Conservation (phyloP, 2,797 vertebrate species). For the Pelochelys cantorii region DNA sequence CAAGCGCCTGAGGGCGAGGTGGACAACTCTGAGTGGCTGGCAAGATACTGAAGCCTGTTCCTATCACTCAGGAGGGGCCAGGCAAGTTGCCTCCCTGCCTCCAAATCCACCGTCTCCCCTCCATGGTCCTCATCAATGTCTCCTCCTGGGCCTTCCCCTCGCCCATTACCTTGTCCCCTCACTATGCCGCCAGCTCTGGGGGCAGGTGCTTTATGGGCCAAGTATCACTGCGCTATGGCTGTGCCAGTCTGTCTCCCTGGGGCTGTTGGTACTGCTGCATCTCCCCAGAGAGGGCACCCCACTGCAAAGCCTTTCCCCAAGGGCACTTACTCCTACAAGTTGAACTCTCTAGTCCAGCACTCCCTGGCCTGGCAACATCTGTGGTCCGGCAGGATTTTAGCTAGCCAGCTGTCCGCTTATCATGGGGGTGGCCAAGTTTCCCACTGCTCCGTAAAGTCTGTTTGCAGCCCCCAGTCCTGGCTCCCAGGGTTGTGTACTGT, state of each 20-base stretch:
- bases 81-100: neutral
- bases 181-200: too few relatives aligned
- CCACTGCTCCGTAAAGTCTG: too few relatives aligned
- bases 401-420: too few relatives aligned
- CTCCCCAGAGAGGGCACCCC: too few relatives aligned
- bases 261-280: neutral
- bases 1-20: slow-evolving; percentile 83
- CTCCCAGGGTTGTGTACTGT: too few relatives aligned
- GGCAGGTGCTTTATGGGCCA: neutral
- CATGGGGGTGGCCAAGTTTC: too few relatives aligned
- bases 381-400: too few relatives aligned
- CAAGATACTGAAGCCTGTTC: neutral
- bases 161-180: neutral
- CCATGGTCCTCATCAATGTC: neutral
- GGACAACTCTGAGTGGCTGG: neutral
- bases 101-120: neutral
- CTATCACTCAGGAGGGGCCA: neutral
- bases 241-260: neutral
- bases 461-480: too few relatives aligned
- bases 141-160: neutral
- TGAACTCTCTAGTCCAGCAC: too few relatives aligned
- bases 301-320: neutral
- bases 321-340: neutral
- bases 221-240: neutral
- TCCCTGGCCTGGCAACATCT: too few relatives aligned